Conservation (phyloP, 2,797 vertebrate genomes). For the Manis javanica region DNA sequence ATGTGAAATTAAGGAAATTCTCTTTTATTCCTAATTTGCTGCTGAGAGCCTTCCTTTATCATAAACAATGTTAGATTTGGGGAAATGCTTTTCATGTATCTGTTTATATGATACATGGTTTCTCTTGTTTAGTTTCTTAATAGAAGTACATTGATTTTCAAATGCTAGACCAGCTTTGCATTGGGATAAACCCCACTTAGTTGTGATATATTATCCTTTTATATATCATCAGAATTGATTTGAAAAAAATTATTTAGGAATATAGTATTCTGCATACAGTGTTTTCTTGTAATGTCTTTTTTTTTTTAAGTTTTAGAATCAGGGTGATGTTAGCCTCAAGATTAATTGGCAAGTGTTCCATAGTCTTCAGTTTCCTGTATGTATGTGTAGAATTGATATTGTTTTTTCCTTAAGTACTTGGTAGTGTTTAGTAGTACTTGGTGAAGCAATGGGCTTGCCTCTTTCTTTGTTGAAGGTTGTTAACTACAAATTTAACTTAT, state of each 20-base stretch:
- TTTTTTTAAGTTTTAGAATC: background rate
- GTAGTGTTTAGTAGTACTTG: background rate
- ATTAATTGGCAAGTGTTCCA: background rate
- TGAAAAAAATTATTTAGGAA: background rate
- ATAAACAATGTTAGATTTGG: background rate
- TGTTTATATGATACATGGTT: background rate
- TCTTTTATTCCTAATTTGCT: background rate
- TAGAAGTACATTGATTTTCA: background rate
- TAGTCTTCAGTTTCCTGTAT: background rate
- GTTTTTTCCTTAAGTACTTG: background rate
- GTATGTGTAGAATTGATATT: background rate
- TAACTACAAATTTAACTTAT: background rate
- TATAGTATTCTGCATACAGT: background rate
- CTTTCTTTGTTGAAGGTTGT: background rate
- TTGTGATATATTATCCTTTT: background rate
- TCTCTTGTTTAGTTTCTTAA: background rate
- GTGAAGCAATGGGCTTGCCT: background rate
- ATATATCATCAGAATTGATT: background rate
- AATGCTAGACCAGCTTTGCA: background rate
- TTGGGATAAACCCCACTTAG: background rate
- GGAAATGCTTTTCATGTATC: background rate
- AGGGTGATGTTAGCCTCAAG: background rate
- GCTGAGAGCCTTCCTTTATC: background rate
- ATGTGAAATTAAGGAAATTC: background rate
- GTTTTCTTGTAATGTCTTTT: background rate